Percentiles rank a stretch among this genome's conserved stretches.
phyloP scores from a whole-genome alignment of 2,888 invertebrate genomes.

The Tachina grossa region DNA sequence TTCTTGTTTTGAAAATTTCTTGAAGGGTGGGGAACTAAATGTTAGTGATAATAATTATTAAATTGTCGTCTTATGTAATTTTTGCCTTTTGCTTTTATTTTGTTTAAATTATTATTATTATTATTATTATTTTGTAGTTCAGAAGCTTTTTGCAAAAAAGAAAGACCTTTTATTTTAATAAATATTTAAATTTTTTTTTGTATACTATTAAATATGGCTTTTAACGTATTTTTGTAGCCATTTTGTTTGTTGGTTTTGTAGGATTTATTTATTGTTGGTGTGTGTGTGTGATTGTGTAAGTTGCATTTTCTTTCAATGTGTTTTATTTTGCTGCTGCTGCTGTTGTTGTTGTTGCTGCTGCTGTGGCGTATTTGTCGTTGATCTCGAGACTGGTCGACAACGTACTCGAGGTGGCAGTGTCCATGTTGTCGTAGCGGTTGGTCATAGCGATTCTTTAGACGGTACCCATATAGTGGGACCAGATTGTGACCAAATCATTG shows the following conservation, averaged over 20 bases:
- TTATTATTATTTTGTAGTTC: conserved; percentile 13
- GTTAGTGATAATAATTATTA: conserved; percentile 69
- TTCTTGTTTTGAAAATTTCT: conserved; percentile 51
- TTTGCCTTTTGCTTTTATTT: conserved; percentile 67
- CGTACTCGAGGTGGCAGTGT: conserved; percentile 85
- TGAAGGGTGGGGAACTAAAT: conserved; percentile 61
- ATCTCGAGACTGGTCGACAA: conserved; percentile 83
- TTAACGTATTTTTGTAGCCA: conserved; percentile 49
- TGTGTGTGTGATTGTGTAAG: conserved; percentile 30
- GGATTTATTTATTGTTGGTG: conserved; percentile 48
- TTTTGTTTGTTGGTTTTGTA: conserved; percentile 44
- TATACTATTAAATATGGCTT: conserved; percentile 61
- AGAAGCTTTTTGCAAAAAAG: conserved; percentile 64
- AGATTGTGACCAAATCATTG: conserved; percentile 96
- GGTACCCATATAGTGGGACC: conserved; percentile 99
- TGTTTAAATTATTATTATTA: conserved; percentile 15
- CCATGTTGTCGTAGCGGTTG: conserved; percentile 85
- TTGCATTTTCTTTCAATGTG: conserved; percentile 53
- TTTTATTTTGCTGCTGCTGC: conserved; percentile 73
- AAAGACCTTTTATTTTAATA: conserved; percentile 51
- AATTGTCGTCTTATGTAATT: conserved; percentile 59
- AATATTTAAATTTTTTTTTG: conserved; percentile 48
- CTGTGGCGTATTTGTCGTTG: conserved; percentile 79
- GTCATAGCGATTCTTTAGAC: conserved; percentile 96
- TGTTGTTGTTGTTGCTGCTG: conserved; percentile 71